Percentiles rank a stretch among this genome's conserved stretches.
Conservation (phyloP, 92 coral and sea anemone genomes). For the Anthopleura xanthogrammica region DNA sequence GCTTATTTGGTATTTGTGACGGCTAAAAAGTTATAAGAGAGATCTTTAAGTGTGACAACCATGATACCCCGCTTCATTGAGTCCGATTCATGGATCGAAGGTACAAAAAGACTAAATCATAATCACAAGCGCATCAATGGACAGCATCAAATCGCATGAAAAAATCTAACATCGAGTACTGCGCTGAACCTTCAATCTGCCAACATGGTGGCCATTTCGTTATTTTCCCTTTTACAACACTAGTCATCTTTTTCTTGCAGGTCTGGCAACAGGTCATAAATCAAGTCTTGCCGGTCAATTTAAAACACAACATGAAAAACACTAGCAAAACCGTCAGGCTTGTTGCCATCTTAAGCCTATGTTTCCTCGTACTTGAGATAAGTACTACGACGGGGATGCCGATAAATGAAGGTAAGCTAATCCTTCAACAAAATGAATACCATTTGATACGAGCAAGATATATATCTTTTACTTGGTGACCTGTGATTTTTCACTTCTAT, state of each 20-base stretch:
- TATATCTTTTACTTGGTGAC: background rate
- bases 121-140: slow-evolving; percentile 25
- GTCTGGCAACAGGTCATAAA: slow-evolving; percentile 32
- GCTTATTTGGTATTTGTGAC: background rate
- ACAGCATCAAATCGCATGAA: slow-evolving; percentile 15
- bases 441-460: background rate
- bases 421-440: background rate
- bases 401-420: slow-evolving; percentile 30
- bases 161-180: background rate
- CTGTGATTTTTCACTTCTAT: slow-evolving; percentile 14
- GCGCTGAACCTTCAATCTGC: background rate
- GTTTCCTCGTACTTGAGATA: slow-evolving; percentile 23
- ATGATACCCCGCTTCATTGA: slow-evolving; percentile 19
- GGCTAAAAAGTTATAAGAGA: background rate
- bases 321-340: slow-evolving; percentile 18
- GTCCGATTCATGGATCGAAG: background rate
- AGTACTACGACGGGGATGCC: slow-evolving; percentile 23
- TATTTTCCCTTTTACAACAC: background rate
- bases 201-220: background rate
- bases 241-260: slow-evolving; percentile 25
- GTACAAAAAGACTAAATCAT: background rate
- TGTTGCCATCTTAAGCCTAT: slow-evolving; percentile 15
- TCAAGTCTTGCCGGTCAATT: slow-evolving; percentile 35
- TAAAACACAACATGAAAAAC: slow-evolving; percentile 29
- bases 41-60: slow-evolving; percentile 29